Evolutionary conservation across 2,888 invertebrate species (phyloP).

Genomic region (Prosopocoilus inquinatus): DNA sequence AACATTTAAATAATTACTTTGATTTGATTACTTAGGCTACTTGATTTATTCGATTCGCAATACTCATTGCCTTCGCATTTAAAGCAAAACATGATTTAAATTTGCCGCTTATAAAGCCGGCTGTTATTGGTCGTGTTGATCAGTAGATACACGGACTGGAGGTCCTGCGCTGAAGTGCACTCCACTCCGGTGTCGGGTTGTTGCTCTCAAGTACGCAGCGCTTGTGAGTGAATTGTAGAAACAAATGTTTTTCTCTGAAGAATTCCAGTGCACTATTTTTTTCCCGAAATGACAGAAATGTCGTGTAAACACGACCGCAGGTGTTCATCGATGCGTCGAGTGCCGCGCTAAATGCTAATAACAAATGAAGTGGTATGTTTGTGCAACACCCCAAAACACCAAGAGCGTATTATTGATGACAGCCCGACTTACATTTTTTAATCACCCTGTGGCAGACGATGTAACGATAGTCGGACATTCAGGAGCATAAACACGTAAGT

Average conservation of each 20-base stretch:
- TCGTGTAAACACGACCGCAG: not conserved
- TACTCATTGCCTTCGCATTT: too few relatives aligned
- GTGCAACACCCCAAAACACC: slow-evolving; percentile 16
- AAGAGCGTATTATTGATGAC: slow-evolving; percentile 8
- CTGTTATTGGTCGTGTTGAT: slow-evolving; percentile 20
- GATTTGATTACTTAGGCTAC: too few relatives aligned
- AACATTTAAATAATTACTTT: too few relatives aligned
- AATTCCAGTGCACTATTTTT: slow-evolving; percentile 5
- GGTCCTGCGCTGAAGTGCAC: slow-evolving; percentile 33
- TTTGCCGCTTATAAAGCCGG: slow-evolving; percentile 7
- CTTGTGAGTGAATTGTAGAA: slow-evolving; percentile 26
- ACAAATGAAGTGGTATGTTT: slow-evolving; percentile 10
- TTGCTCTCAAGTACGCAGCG: slow-evolving; percentile 34
- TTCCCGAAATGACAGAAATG: slow-evolving; percentile 11
- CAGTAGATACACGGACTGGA: slow-evolving; percentile 26
- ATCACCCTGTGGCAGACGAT: slow-evolving; percentile 7
- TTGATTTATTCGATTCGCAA: too few relatives aligned
- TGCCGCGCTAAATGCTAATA: slow-evolving; percentile 12
- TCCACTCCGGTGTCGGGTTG: slow-evolving; percentile 40
- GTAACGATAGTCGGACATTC: slow-evolving; percentile 5
- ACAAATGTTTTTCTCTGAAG: slow-evolving; percentile 14
- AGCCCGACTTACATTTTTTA: slow-evolving; percentile 1
- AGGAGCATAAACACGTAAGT: slow-evolving; percentile 7
- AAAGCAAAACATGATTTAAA: too few relatives aligned
- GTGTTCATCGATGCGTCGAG: not conserved